These are phyloP conservation scores for Acleris cristana DNA, from an alignment of 2,888 invertebrate genomes.

Conservation along the genomic window DNA sequence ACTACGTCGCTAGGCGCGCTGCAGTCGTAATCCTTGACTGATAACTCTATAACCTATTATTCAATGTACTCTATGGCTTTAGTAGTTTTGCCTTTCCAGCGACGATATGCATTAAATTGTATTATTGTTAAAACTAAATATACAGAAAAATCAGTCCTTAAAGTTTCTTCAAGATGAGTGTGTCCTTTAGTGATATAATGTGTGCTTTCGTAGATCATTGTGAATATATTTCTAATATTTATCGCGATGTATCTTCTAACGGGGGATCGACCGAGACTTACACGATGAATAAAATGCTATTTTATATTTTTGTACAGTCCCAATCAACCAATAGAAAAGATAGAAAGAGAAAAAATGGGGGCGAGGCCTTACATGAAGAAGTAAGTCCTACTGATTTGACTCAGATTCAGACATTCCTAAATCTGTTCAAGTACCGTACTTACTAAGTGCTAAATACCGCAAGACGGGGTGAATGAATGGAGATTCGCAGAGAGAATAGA, in stretches of 20 bases:
- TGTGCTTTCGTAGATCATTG: constrained; percentile 58
- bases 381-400: constrained; percentile 47
- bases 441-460: too few relatives aligned
- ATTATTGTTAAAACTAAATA: not conserved
- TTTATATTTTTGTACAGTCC: constrained; percentile 54
- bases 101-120: too few relatives aligned
- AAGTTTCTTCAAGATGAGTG: constrained; percentile 43
- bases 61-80: too few relatives aligned
- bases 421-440: too few relatives aligned
- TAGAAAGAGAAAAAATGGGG: constrained; percentile 55
- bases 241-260: constrained; percentile 51
- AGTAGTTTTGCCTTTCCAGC: too few relatives aligned
- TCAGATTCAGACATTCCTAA: not conserved
- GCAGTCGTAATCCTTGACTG: too few relatives aligned
- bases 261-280: constrained; percentile 46
- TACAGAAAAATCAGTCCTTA: not conserved
- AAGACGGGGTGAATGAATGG: not conserved
- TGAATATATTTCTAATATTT: constrained; percentile 54
- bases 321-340: constrained; percentile 52
- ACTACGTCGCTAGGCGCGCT: too few relatives aligned
- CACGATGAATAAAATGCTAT: constrained; percentile 53
- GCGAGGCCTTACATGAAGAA: constrained; percentile 51
- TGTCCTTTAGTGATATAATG: constrained; percentile 42
- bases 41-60: too few relatives aligned
- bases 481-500: not conserved